Evolutionary conservation across 2,113 vertebrate species (phyloP).

Genomic region (Harpagus bidentatus): DNA sequence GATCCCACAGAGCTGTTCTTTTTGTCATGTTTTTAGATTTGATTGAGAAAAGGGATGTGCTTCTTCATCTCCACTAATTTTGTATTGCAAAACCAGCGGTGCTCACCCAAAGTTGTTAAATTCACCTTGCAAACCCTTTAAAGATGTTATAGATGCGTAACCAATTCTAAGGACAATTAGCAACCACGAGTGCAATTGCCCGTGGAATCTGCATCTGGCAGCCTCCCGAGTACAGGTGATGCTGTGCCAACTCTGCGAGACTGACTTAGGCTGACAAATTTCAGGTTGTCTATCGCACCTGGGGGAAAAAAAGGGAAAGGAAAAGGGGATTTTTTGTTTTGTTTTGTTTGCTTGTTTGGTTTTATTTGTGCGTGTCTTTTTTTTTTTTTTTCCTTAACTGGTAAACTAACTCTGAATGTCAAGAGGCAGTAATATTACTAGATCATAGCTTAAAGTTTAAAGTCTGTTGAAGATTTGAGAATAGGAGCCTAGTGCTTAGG

Average conservation of each 20-base stretch:
- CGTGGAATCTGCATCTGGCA: conserved; percentile 39
- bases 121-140: neutral
- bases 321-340: neutral
- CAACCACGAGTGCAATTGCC: neutral
- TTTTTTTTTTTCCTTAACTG: neutral
- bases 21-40: neutral
- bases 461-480: neutral
- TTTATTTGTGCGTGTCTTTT: neutral
- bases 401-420: neutral
- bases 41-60: neutral
- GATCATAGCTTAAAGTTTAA: neutral
- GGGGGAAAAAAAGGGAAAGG: neutral
- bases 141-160: neutral
- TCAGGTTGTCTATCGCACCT: neutral
- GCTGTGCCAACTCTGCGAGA: neutral
- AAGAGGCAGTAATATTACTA: neutral
- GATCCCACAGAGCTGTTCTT: neutral
- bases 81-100: neutral
- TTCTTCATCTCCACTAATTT: neutral
- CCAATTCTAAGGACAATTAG: neutral
- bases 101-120: neutral
- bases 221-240: neutral
- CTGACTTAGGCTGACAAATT: neutral
- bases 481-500: neutral
- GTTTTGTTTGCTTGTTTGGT: neutral